Evolutionary conservation across 2,797 vertebrate species (phyloP).

Genomic region (Uromys caudimaculatus): DNA sequence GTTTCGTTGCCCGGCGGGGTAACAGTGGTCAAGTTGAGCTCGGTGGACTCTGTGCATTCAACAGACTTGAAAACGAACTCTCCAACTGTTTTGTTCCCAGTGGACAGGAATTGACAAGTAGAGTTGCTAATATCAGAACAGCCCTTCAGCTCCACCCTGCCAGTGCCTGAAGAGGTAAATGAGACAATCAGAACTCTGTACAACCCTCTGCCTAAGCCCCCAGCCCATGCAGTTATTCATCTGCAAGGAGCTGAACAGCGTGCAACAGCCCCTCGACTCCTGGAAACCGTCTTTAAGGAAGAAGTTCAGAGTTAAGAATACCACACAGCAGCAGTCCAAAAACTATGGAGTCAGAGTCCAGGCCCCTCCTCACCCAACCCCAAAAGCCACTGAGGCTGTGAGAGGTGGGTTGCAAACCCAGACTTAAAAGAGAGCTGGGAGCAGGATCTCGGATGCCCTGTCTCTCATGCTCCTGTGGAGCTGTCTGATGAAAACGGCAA

Average conservation of each 20-base stretch:
- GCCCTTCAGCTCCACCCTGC: neutral
- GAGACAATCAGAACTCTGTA: neutral
- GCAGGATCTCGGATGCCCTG: neutral
- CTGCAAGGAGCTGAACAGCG: neutral
- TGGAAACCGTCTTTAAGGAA: neutral
- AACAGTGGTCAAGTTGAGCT: fast-evolving
- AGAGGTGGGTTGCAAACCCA: neutral
- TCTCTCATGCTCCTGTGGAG: neutral
- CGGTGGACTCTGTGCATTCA: fast-evolving
- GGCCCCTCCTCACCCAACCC: neutral
- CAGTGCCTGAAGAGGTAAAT: neutral
- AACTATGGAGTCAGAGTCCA: neutral
- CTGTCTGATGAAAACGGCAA: neutral
- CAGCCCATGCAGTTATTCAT: neutral
- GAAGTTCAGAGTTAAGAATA: neutral
- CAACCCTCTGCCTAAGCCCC: fast-evolving
- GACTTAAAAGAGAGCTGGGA: neutral
- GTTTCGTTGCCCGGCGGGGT: too few species aligned
- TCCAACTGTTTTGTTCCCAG: fast-evolving
- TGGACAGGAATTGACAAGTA: neutral
- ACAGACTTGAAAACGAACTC: neutral
- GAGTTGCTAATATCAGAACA: slow-evolving; percentile 13
- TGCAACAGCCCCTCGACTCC: neutral
- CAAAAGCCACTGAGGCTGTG: neutral
- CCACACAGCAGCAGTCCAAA: neutral